These are phyloP conservation scores for Erithacus rubecula DNA, from an alignment of 2,797 vertebrate species.

Conservation along the genomic window DNA sequence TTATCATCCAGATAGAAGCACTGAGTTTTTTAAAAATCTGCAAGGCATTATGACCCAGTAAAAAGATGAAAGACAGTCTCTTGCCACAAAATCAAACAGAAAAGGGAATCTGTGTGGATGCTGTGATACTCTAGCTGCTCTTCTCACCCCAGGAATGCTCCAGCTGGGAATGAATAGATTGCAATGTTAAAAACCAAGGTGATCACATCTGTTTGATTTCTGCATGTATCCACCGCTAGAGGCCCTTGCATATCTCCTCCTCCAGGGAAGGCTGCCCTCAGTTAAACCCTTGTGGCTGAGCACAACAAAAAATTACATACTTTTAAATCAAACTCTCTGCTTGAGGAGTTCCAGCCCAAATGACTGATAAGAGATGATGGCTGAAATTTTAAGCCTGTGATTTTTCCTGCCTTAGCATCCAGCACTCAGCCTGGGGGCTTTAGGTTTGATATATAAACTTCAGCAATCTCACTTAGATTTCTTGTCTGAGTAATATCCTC, in stretches of 20 bases:
- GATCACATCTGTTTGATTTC: background rate
- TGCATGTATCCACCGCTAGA: background rate
- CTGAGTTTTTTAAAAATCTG: background rate
- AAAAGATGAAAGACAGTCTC: background rate
- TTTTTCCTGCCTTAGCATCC: background rate
- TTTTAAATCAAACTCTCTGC: background rate
- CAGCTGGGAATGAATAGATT: background rate
- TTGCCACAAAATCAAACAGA: background rate
- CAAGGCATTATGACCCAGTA: background rate
- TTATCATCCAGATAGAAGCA: background rate
- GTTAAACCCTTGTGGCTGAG: background rate
- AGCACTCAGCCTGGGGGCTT: background rate
- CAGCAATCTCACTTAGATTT: background rate
- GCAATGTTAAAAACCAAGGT: rapidly evolving
- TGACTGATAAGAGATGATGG: background rate
- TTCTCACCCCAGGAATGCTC: background rate
- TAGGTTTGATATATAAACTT: background rate
- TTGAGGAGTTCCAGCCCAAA: background rate
- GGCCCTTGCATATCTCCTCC: background rate
- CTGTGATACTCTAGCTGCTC: background rate
- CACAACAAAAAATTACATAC: background rate
- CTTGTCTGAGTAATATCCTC: background rate
- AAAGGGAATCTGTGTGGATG: background rate
- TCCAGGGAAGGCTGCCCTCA: background rate
- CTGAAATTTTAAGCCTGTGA: background rate